Percentiles rank a stretch among this genome's conserved stretches.
Evolutionary conservation across 30 jellyfish, hydroid and myxozoan genomes (phyloP).

Genomic region (Haliclystus octoradiatus): DNA sequence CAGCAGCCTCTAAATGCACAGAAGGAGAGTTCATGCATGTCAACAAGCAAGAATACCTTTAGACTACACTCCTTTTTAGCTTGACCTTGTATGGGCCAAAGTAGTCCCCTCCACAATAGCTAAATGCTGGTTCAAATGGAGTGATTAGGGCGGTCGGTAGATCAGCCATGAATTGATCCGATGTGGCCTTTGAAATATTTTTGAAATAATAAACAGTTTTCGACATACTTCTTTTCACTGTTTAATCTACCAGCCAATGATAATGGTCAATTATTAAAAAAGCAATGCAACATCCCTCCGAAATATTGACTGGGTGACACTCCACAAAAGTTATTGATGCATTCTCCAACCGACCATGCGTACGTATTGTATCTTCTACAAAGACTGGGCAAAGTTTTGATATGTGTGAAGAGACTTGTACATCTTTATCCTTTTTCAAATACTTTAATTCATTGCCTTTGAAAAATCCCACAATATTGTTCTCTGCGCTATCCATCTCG

Average conservation of each 20-base stretch:
- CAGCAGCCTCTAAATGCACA: conserved; percentile 33
- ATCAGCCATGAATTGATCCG: conserved; percentile 50
- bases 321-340: conserved; percentile 5
- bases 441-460: conserved; percentile 10
- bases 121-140: conserved; percentile 47
- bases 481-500: conserved; percentile 17
- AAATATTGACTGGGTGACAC: conserved; percentile 26
- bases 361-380: conserved; percentile 15
- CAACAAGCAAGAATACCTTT: conserved; percentile 35
- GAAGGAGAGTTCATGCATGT: conserved; percentile 35
- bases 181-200: no score
- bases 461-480: conserved; percentile 10
- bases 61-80: conserved; percentile 10
- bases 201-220: no score
- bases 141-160: conserved; percentile 36
- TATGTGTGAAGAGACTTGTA: conserved; percentile 1
- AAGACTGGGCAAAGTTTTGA: conserved; percentile 4
- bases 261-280: no score
- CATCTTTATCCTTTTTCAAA: conserved; percentile 8
- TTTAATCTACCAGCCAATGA: no score
- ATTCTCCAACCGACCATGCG: conserved; percentile 29
- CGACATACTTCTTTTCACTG: no score
- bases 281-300: no score
- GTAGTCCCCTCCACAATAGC: conserved; percentile 33
- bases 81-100: conserved; percentile 46